phyloP scores from a whole-genome alignment of 2,888 invertebrate genomes.

The Sminthurinus aureus region DNA sequence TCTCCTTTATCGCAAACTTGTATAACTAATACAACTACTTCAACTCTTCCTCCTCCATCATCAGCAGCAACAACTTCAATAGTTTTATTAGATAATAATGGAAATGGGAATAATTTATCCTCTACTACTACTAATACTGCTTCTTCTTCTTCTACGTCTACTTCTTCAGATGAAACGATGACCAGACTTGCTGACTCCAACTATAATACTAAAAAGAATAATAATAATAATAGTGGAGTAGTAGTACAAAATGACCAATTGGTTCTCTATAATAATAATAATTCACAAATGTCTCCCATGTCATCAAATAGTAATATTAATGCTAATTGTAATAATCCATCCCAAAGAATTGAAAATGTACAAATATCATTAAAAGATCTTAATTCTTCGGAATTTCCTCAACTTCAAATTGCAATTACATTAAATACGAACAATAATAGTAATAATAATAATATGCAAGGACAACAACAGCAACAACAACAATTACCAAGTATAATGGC shows the following conservation, averaged over 20 bases:
- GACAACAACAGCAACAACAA: conserved; percentile 19
- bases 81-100: background rate
- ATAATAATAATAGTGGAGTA: too few species aligned
- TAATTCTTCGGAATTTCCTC: conserved; percentile 55
- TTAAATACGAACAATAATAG: conserved; percentile 55
- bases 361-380: conserved; percentile 59
- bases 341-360: conserved; percentile 58
- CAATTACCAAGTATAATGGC: background rate
- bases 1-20: background rate
- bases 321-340: conserved; percentile 14
- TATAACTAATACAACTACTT: background rate
- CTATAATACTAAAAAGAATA: too few species aligned
- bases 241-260: conserved; percentile 22
- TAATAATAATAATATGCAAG: background rate
- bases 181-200: background rate
- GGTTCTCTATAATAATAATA: conserved; percentile 23
- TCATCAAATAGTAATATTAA: conserved; percentile 20
- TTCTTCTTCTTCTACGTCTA: background rate
- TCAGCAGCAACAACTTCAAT: background rate
- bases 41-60: background rate
- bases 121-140: background rate
- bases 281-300: background rate
- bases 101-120: background rate
- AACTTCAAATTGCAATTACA: conserved; percentile 60
- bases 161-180: background rate